These are phyloP conservation scores for Polydrusus cervinus DNA, from an alignment of 2,888 invertebrate genomes.

Conservation along the genomic window DNA sequence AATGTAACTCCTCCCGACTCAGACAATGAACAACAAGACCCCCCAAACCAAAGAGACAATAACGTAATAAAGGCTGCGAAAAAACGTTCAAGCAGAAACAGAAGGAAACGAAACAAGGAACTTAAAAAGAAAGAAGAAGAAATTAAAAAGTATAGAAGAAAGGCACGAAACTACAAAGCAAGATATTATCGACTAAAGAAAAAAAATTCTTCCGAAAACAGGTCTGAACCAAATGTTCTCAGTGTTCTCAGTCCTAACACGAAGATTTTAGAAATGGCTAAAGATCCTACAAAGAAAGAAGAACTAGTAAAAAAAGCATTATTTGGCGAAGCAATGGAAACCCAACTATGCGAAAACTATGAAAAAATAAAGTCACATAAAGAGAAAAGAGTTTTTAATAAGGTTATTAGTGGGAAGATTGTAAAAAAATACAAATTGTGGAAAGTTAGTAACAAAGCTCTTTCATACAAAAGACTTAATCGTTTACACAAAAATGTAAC, in stretches of 20 bases:
- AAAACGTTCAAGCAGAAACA: not conserved
- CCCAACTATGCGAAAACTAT: not conserved
- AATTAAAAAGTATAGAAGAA: not conserved
- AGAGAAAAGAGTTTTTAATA: not conserved
- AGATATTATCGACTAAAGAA: not conserved
- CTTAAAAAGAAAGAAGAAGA: not conserved
- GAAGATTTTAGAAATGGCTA: not conserved
- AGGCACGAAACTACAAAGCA: not conserved
- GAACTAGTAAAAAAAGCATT: slow-evolving; percentile 1
- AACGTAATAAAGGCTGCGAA: not conserved
- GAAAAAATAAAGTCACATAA: not conserved
- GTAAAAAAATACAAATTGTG: no score
- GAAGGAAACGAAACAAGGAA: not conserved
- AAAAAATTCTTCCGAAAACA: not conserved
- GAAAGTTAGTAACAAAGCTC: not conserved
- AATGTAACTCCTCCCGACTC: not conserved
- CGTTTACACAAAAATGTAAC: no score
- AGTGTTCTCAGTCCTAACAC: not conserved
- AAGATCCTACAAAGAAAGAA: not conserved
- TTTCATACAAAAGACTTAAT: no score
- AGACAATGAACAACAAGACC: not conserved
- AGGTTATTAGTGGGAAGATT: no score
- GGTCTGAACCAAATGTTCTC: not conserved
- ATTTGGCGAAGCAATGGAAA: slow-evolving; percentile 2
- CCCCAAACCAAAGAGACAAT: not conserved